Evolutionary conservation across 2,888 invertebrate species (phyloP), one percentile per base, ranked within the genome.

Genomic region (Synergus umbraculus): DNA sequence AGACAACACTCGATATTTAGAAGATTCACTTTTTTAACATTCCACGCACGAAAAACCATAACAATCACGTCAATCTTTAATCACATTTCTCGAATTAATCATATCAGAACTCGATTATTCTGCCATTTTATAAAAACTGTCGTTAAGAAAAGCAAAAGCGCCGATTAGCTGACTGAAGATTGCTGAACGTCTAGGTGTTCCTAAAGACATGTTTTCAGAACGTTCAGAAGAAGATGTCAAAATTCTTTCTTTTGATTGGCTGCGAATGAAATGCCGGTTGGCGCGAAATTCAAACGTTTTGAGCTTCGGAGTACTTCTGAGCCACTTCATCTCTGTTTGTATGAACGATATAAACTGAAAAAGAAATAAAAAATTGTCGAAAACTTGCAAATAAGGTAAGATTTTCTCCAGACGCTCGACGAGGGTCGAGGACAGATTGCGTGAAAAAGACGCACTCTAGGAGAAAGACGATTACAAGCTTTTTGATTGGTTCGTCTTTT

Each of bases 121-220:
- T 69, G 69, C 69, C 69, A 69, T 69, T 69, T 69, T 69, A 69
- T 49, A 46, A 69, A 69, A 69, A 29, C 12, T 29, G 49, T 54
- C 54, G 54, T 54, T 54, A n/a, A 54, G 8, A n/a, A n/a, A n/a
- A 13, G 54, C 54, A n/a, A n/a, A n/a, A 13, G 54, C 54, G 54
- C 54, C n/a, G 54, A 54, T n/a, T n/a, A 54, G 54, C 54, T 54
- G 54, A n/a, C 54, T 54, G 54, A 54, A 54, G 8, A 49, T n/a
- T 7, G 10, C 54, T n/a, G n/a, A 37, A 37, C 37, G 5, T 37
- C 37, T 37, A 37, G n/a, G 54, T 5, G n/a, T 54, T 54, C 54
- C n/a, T 54, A 54, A 54, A 54, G 2, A n/a, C 54, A 54, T 18
- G n/a, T 54, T 9, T 54, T 54, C 54, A 7, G 37, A 37, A 37